Evolutionary conservation across 2,797 vertebrate genomes (phyloP).

Genomic region (Taeniopygia guttata): DNA sequence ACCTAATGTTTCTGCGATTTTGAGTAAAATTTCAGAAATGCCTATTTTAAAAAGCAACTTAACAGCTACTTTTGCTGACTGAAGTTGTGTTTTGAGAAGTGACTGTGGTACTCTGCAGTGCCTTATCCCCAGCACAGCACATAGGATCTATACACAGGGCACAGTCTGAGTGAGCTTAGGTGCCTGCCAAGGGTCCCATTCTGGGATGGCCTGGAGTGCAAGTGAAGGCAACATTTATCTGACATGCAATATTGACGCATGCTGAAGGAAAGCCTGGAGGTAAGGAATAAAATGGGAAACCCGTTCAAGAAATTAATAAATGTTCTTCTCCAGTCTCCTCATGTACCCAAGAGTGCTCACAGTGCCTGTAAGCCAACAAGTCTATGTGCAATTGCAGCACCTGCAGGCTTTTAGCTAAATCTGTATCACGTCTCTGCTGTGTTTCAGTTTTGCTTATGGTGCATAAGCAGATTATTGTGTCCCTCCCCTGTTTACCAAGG

Average conservation of each 20-base stretch:
- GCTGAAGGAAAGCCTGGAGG: neutral
- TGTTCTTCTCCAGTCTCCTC: neutral
- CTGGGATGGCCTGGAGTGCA: neutral
- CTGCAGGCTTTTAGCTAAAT: neutral
- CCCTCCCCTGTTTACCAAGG: neutral
- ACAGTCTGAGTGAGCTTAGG: neutral
- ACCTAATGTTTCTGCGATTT: slow-evolving; percentile 25
- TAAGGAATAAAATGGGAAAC: neutral
- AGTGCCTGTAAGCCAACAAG: neutral
- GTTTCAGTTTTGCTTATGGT: neutral
- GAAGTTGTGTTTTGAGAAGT: neutral
- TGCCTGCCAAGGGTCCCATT: neutral
- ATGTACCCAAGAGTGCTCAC: accelerated
- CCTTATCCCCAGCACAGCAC: neutral
- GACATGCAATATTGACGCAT: neutral
- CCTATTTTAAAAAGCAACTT: neutral
- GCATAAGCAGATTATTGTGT: neutral
- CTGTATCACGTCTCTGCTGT: neutral
- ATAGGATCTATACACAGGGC: accelerated
- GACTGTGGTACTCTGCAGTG: neutral
- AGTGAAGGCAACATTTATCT: neutral
- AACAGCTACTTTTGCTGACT: neutral
- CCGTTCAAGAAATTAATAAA: neutral
- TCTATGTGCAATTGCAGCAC: neutral
- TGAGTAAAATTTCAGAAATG: slow-evolving; percentile 43